These are phyloP conservation scores for Bungarus multicinctus DNA, from an alignment of 2,113 vertebrate genomes.

Conservation along the genomic window DNA sequence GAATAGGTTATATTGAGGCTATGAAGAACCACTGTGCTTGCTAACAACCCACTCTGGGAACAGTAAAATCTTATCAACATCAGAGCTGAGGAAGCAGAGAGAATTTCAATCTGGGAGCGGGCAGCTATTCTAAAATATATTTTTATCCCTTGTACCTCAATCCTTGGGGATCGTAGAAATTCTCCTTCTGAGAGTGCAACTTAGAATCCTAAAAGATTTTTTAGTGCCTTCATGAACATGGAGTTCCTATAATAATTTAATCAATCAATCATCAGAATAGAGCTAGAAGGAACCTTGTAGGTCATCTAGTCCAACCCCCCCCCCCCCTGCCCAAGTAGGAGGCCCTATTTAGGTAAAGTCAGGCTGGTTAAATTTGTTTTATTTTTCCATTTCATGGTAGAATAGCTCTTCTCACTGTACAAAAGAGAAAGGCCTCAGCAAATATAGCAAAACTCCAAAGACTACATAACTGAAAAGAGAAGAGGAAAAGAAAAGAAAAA, in stretches of 20 bases:
- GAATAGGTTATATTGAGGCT: neutral
- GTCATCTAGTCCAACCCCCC: too few relatives aligned
- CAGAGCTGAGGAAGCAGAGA: neutral
- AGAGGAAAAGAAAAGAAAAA: neutral
- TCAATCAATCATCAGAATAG: too few relatives aligned
- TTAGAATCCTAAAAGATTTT: neutral
- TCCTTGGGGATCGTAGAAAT: neutral
- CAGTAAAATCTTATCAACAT: neutral
- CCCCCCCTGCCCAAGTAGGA: too few relatives aligned
- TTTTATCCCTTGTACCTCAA: neutral
- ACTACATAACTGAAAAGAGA: neutral
- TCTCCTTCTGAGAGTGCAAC: neutral
- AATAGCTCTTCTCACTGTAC: neutral
- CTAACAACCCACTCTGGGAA: neutral
- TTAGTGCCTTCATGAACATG: neutral
- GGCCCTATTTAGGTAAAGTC: neutral
- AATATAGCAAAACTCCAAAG: neutral
- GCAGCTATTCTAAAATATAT: neutral
- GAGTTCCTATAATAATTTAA: neutral
- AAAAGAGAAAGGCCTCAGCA: neutral
- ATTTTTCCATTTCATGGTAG: neutral
- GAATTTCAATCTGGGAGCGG: neutral
- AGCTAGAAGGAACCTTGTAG: too few relatives aligned
- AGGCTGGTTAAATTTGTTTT: neutral
- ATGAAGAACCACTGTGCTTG: neutral